phyloP scores from a whole-genome alignment of 2,797 vertebrate genomes.

The Moxostoma hubbsi region DNA sequence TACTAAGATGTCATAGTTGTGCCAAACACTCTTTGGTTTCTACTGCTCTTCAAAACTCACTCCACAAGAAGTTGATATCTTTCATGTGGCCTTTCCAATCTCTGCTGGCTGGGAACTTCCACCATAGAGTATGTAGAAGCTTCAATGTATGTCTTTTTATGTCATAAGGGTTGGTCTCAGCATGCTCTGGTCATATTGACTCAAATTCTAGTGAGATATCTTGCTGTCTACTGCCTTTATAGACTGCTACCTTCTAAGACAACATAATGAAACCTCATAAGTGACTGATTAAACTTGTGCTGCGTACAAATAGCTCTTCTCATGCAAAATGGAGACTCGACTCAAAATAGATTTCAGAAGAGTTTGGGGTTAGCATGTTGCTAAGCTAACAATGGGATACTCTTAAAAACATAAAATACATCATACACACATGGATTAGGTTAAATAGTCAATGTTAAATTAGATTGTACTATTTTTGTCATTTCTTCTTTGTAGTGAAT shows the following conservation, averaged over 20 bases:
- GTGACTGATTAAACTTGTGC: neutral
- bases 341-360: neutral
- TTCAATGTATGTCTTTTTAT: conserved; percentile 10
- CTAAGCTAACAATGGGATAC: neutral
- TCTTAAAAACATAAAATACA: neutral
- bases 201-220: conserved; percentile 1
- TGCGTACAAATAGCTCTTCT: neutral
- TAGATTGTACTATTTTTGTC: neutral
- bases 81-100: conserved; percentile 54
- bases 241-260: neutral
- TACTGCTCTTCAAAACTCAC: conserved; percentile 23
- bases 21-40: conserved; percentile 49
- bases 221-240: neutral
- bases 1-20: conserved; percentile 49
- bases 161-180: conserved; percentile 23
- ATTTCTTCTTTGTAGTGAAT: neutral
- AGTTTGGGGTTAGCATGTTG: neutral
- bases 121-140: conserved; percentile 12
- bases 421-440: neutral
- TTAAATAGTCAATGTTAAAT: neutral
- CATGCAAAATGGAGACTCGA: neutral
- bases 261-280: neutral
- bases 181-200: conserved; percentile 25
- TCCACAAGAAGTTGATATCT: conserved; percentile 49
- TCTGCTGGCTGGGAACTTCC: conserved; percentile 39